phyloP scores from a whole-genome alignment of 2,888 invertebrate genomes.

The Dasypolia templi region DNA sequence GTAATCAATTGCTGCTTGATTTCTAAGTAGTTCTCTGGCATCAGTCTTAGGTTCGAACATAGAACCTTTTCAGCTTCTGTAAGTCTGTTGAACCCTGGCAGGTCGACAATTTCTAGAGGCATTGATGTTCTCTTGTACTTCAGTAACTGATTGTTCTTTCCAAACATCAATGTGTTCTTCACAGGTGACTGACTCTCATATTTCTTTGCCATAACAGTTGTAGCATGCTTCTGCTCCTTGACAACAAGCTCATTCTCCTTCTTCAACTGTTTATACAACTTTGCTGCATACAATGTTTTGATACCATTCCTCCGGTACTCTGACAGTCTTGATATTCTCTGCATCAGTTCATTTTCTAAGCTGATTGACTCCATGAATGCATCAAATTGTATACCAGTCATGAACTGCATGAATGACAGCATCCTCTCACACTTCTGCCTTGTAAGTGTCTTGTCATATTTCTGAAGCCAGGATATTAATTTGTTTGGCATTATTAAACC shows the following conservation, averaged over 20 bases:
- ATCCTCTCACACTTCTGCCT: conserved; percentile 91
- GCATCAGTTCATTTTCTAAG: conserved; percentile 92
- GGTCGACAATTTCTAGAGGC: conserved; percentile 92
- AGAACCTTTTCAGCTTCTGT: conserved; percentile 93
- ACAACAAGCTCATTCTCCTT: conserved; percentile 90
- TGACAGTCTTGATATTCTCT: conserved; percentile 90
- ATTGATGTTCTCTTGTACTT: conserved; percentile 83
- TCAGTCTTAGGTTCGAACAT: conserved; percentile 93
- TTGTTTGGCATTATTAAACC: conserved; percentile 95
- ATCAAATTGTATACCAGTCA: conserved; percentile 93
- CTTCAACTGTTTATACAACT: conserved; percentile 92
- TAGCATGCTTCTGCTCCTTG: conserved; percentile 85
- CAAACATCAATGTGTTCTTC: conserved; percentile 72
- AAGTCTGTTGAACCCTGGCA: conserved; percentile 95
- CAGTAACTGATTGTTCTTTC: conserved; percentile 70
- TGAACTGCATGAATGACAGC: conserved; percentile 94
- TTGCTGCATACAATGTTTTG: conserved; percentile 91
- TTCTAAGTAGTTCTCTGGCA: conserved; percentile 94
- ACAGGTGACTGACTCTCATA: conserved; percentile 81
- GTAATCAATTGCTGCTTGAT: conserved; percentile 93
- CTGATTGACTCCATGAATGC: conserved; percentile 94
- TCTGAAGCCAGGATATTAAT: conserved; percentile 92
- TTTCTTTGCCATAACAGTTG: conserved; percentile 80
- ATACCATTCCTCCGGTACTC: conserved; percentile 94
- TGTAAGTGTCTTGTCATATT: conserved; percentile 92